Percentiles rank a stretch among this genome's conserved stretches.
Conservation (phyloP, 2,113 vertebrate genomes). For the Thermophis baileyi region DNA sequence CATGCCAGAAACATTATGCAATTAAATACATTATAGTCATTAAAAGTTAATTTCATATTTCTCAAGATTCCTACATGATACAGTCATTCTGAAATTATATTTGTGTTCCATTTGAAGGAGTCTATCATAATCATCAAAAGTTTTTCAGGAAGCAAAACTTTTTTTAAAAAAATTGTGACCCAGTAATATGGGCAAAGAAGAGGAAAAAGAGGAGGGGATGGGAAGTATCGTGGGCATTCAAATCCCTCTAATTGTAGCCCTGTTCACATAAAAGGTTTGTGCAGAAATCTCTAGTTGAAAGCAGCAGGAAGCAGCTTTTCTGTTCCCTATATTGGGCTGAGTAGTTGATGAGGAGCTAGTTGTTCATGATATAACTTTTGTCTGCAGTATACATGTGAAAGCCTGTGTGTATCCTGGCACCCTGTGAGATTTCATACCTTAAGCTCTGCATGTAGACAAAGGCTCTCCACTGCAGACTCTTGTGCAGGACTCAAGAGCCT, state of each 20-base stretch:
- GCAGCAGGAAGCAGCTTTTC: too few species aligned
- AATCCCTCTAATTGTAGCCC: background rate
- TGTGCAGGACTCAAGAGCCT: background rate
- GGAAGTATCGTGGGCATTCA: background rate
- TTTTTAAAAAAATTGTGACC: too few species aligned
- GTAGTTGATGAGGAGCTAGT: background rate
- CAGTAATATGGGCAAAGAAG: background rate
- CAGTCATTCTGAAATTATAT: too few species aligned
- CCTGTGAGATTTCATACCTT: background rate
- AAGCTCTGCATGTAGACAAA: background rate
- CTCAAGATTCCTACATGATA: too few species aligned
- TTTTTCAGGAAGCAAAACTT: too few species aligned
- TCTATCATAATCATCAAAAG: too few species aligned
- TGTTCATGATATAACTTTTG: background rate
- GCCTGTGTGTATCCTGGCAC: background rate
- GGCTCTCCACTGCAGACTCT: background rate
- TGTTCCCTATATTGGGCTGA: background rate
- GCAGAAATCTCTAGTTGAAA: background rate
- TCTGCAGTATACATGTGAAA: background rate
- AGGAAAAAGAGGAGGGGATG: background rate
- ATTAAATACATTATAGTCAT: too few species aligned
- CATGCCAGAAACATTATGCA: too few species aligned
- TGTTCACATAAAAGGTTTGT: background rate
- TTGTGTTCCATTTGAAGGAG: too few species aligned
- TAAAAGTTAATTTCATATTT: too few species aligned